Evolutionary conservation across 1,140 invertebrate species (phyloP).

Genomic region (Leucophenga varia): DNA sequence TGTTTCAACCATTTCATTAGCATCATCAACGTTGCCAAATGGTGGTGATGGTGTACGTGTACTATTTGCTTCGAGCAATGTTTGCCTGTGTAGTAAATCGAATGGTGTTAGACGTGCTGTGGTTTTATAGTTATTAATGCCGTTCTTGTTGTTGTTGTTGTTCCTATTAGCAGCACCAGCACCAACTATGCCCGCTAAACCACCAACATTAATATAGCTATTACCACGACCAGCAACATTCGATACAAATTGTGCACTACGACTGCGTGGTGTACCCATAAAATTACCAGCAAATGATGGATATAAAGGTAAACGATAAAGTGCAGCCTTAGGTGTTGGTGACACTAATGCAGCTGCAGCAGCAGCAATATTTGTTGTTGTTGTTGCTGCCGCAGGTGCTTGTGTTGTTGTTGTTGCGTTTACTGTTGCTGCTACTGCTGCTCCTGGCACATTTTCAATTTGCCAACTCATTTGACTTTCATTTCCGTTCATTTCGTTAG

Average conservation of each 20-base stretch:
- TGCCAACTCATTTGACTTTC: conserved; percentile 14
- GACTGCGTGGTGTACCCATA: conserved; percentile 40
- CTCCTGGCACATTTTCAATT: conserved; percentile 17
- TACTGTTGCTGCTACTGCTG: conserved; percentile 5
- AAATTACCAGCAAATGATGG: conserved; percentile 38
- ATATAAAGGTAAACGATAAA: conserved; percentile 40
- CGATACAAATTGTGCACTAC: conserved; percentile 45
- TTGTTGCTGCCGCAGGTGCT: not conserved
- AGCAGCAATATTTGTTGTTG: too few relatives aligned
- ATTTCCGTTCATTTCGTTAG: conserved; percentile 12
- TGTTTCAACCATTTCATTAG: too few relatives aligned
- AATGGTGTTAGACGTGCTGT: conserved; percentile 3
- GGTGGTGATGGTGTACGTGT: not conserved
- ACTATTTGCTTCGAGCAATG: too few relatives aligned
- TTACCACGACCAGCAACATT: conserved; percentile 34
- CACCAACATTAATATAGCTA: not conserved
- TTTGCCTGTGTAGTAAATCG: too few relatives aligned
- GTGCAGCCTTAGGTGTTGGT: conserved; percentile 31
- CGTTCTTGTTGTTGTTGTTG: too few relatives aligned
- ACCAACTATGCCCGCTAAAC: not conserved
- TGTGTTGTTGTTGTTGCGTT: conserved; percentile 5
- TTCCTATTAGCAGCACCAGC: not conserved
- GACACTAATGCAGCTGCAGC: not conserved
- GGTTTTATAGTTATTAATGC: too few relatives aligned
- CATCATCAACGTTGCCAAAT: conserved; percentile 1